Percentiles rank a stretch among this genome's conserved stretches.
Evolutionary conservation across 2,113 vertebrate genomes (phyloP).

Genomic region (Ctenodactylus gundi): DNA sequence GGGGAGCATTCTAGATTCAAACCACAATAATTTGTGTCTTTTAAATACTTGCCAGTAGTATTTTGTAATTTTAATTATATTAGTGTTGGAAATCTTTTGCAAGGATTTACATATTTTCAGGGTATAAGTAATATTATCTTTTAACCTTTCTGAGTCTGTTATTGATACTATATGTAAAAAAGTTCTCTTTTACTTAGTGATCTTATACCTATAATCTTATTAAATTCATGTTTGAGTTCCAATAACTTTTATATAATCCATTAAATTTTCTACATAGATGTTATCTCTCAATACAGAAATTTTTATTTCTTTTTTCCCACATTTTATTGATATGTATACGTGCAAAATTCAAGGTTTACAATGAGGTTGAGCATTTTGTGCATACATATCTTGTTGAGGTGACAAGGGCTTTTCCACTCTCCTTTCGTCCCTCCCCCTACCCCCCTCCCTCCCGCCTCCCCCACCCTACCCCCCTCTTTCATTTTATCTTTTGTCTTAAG

Average conservation of each 20-base stretch:
- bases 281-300: background rate
- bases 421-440: too few relatives aligned
- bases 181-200: constrained; percentile 12
- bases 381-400: too few relatives aligned
- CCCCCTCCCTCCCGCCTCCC: too few relatives aligned
- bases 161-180: background rate
- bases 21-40: background rate
- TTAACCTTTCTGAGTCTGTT: background rate
- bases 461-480: too few relatives aligned
- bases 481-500: too few relatives aligned
- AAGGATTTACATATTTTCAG: background rate
- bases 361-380: too few relatives aligned
- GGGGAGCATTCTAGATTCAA: too few relatives aligned
- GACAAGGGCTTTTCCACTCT: too few relatives aligned
- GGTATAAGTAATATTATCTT: background rate
- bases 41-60: background rate
- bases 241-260: background rate
- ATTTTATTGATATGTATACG: too few relatives aligned
- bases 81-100: background rate
- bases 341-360: too few relatives aligned
- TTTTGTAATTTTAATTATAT: background rate
- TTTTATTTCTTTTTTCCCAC: background rate
- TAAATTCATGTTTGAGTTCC: background rate
- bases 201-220: background rate
- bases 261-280: background rate